Conservation (phyloP, 2,113 vertebrate species). For the Scortum barcoo region DNA sequence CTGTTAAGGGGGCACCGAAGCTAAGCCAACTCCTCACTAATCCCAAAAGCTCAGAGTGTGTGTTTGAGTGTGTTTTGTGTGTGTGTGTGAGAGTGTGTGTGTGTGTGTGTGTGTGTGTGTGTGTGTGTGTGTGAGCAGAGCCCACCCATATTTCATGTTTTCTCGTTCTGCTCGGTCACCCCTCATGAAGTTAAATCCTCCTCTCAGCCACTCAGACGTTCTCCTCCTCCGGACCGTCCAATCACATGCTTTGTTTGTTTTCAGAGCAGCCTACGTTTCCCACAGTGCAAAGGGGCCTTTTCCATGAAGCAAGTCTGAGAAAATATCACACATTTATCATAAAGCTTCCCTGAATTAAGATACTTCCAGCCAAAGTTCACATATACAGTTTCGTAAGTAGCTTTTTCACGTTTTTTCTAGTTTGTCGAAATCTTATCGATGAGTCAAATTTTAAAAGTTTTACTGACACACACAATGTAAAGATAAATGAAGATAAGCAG, state of each 20-base stretch:
- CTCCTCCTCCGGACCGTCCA: neutral
- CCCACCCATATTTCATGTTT: slow-evolving; percentile 35
- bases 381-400: too few relatives aligned
- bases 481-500: too few relatives aligned
- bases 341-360: too few relatives aligned
- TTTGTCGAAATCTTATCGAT: too few relatives aligned
- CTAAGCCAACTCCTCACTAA: slow-evolving; percentile 36
- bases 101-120: slow-evolving; percentile 21
- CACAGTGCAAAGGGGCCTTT: slow-evolving; percentile 23
- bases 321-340: too few relatives aligned
- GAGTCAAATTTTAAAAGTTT: too few relatives aligned
- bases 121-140: neutral
- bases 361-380: too few relatives aligned
- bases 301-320: too few relatives aligned
- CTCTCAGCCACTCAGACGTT: neutral
- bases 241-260: slow-evolving; percentile 15
- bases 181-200: slow-evolving; percentile 9
- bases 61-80: slow-evolving; percentile 14
- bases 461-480: too few relatives aligned
- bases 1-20: slow-evolving; percentile 7
- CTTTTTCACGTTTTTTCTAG: too few relatives aligned
- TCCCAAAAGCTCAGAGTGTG: slow-evolving; percentile 24
- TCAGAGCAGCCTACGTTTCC: slow-evolving; percentile 5
- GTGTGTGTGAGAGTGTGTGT: neutral
- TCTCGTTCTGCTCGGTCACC: slow-evolving; percentile 11